Evolutionary conservation across 2,888 invertebrate genomes (phyloP).

Genomic region (Diaphora mendica): DNA sequence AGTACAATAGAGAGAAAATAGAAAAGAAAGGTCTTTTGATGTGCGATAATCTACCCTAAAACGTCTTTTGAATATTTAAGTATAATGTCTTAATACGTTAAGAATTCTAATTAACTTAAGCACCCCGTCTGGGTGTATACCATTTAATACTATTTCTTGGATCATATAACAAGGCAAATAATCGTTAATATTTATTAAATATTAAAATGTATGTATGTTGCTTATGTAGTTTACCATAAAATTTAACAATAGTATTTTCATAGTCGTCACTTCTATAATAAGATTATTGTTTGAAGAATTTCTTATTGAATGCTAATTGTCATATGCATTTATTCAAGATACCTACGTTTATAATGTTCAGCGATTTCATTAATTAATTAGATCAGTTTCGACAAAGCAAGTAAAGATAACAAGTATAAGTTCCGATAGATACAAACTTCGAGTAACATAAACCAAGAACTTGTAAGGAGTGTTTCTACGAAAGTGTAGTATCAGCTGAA

Average conservation of each 20-base stretch:
- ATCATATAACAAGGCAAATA: not conserved
- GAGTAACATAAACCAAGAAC: constrained; percentile 53
- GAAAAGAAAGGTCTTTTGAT: too few relatives aligned
- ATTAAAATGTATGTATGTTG: too few relatives aligned
- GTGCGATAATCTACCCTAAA: too few relatives aligned
- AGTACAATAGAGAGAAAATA: too few relatives aligned
- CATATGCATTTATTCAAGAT: too few relatives aligned
- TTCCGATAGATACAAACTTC: constrained; percentile 44
- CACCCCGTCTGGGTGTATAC: too few relatives aligned
- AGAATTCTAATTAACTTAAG: too few relatives aligned
- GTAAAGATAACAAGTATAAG: constrained; percentile 51
- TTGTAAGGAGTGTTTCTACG: constrained; percentile 53
- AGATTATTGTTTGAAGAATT: not conserved
- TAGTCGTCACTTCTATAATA: not conserved
- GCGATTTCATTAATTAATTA: constrained; percentile 29
- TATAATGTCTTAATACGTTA: too few relatives aligned
- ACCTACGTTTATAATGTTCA: not conserved
- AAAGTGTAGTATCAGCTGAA: constrained; percentile 63
- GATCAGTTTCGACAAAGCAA: constrained; percentile 37
- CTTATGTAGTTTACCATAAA: not conserved
- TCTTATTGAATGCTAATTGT: not conserved
- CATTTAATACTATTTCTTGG: too few relatives aligned
- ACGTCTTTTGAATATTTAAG: too few relatives aligned
- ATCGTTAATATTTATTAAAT: not conserved
- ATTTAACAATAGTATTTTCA: not conserved